Evolutionary conservation across 2,113 vertebrate genomes (phyloP), one percentile per base, ranked within the genome.

Genomic region (Amblyornis subalaris): DNA sequence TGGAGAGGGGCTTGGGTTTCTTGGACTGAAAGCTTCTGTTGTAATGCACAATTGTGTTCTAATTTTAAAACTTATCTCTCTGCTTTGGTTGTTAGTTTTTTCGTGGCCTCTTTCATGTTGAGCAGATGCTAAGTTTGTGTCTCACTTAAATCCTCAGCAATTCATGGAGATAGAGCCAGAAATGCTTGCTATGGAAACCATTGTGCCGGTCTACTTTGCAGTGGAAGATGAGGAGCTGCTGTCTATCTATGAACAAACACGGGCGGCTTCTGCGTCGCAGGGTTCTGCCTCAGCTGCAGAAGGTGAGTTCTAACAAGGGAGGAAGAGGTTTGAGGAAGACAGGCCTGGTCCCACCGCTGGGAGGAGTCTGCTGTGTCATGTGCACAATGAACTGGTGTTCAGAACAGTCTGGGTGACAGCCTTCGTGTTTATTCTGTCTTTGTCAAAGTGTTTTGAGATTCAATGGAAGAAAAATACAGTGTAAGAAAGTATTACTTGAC

Each of bases 91-190:
- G 24, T 60, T 64, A 12, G 8, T 45, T 40, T 85, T 87, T 55
- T 38, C 5, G 1, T 36, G 6, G 36, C 22, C 8, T 48, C 25
- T 50, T 62, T 33, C 2, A 1, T 18, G 21, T 89, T 81, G 42
- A 89, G 71, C 47, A n/a, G 31, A n/a, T 31, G 25, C 31, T 88
- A 35, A 93, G 74, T 91, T 72, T 87, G 21, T 54, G 21, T 91
- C 58, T 88, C 7, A 2, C 58, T 95, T 93, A 66, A 93, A 88
- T 80, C 57, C 66, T 11, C 88, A 99, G 99, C 99, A 99, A 98
- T 99, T 99, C 96, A 99, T 99, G 99, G 99, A 99, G 97, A 98
- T 99, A 31, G 99, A 99, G 97, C 99, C 99, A 0, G 99, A 99
- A 97, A 99, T 99, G 98, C 96, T 99, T 89, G 98, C 99, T 45